These are phyloP conservation scores for Hydrozoanthus tunicans DNA, from an alignment of 64 coral and sea anemone species.

Conservation along the genomic window DNA sequence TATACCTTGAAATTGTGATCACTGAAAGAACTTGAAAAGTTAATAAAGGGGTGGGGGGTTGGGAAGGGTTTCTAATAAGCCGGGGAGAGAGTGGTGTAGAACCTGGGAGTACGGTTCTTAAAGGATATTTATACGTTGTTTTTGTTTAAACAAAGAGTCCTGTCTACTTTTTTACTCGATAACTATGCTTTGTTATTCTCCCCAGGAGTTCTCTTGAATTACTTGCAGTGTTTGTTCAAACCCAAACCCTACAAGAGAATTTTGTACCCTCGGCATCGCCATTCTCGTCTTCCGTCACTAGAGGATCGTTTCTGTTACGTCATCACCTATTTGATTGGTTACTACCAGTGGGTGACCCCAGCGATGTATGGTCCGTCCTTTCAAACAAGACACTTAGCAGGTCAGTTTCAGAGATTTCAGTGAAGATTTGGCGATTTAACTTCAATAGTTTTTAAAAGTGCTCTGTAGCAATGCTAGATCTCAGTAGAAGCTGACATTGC, in stretches of 20 bases:
- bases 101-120: too few species aligned
- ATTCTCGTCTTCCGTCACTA: conserved; percentile 7
- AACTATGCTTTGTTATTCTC: too few species aligned
- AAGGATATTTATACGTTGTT: too few species aligned
- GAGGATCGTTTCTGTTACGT: conserved; percentile 31
- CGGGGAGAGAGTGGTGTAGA: too few species aligned
- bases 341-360: background rate
- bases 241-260: conserved; percentile 13
- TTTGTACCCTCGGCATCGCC: conserved; percentile 16
- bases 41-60: too few species aligned
- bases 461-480: too few species aligned
- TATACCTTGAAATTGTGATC: too few species aligned
- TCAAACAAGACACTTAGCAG: conserved; percentile 35
- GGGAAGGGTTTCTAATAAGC: too few species aligned
- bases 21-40: too few species aligned
- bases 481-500: too few species aligned
- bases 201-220: conserved; percentile 42
- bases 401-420: background rate
- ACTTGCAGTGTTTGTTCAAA: conserved; percentile 35
- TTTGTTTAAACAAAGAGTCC: background rate
- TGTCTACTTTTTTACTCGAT: background rate
- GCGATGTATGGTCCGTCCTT: conserved; percentile 13
- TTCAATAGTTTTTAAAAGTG: too few species aligned
- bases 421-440: background rate
- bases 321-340: conserved; percentile 36